Conservation (phyloP, 92 coral and sea anemone genomes). For the Pocillopora meandrina region DNA sequence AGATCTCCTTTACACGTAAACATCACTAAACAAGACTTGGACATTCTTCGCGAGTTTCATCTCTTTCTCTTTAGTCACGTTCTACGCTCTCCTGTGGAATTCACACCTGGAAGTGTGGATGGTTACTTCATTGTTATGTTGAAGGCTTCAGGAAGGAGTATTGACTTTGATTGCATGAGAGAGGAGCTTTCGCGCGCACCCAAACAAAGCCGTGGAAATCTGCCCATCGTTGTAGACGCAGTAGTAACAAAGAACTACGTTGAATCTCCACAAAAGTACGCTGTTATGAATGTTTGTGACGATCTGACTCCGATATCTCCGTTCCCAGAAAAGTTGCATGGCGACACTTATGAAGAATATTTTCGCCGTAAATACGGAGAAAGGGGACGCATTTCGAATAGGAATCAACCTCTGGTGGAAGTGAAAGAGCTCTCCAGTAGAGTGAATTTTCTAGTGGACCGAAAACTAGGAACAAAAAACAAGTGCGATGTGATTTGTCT, state of each 20-base stretch:
- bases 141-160: neutral
- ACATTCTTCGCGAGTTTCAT: constrained; percentile 63
- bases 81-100: constrained; percentile 56
- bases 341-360: constrained; percentile 75
- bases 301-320: constrained; percentile 58
- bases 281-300: constrained; percentile 53
- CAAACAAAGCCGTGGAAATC: neutral
- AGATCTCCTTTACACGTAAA: neutral
- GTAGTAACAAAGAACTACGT: constrained; percentile 12
- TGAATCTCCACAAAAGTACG: constrained; percentile 36
- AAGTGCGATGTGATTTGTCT: constrained; percentile 48
- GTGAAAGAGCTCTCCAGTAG: constrained; percentile 61
- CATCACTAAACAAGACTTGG: constrained; percentile 13
- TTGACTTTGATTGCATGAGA: constrained; percentile 37
- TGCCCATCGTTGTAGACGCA: neutral
- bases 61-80: constrained; percentile 53
- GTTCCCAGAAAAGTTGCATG: constrained; percentile 79
- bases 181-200: neutral
- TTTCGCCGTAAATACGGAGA: constrained; percentile 43
- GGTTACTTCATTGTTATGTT: constrained; percentile 84
- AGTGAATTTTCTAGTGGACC: constrained; percentile 64
- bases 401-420: constrained; percentile 68
- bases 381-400: constrained; percentile 5
- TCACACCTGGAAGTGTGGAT: constrained; percentile 38
- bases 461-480: constrained; percentile 52